These are phyloP conservation scores for Phataginus tetradactyla DNA, from an alignment of 2,797 vertebrate genomes.

Conservation along the genomic window DNA sequence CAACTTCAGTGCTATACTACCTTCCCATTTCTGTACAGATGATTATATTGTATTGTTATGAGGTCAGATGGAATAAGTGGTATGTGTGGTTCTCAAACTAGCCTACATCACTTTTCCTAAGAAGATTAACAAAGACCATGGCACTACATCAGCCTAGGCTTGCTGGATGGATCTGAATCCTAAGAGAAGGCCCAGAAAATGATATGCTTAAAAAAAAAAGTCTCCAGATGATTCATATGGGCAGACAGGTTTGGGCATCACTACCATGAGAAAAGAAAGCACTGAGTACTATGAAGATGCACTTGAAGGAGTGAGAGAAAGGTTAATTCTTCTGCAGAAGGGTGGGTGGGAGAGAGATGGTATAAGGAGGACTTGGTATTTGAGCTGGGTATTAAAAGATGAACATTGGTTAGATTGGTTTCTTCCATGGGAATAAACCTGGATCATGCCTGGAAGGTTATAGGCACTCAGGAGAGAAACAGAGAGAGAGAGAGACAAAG, in stretches of 20 bases:
- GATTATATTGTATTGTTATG: not conserved
- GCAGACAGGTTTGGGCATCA: not conserved
- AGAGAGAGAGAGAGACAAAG: not conserved
- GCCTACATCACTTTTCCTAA: not conserved
- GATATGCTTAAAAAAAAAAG: not conserved
- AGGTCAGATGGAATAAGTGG: not conserved
- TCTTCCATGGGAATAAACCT: not conserved
- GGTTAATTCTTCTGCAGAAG: not conserved
- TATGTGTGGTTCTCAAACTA: not conserved
- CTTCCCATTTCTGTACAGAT: not conserved
- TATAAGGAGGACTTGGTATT: not conserved
- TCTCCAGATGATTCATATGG: not conserved
- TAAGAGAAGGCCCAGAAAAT: not conserved
- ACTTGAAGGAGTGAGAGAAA: not conserved
- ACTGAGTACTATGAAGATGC: not conserved
- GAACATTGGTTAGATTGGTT: not conserved
- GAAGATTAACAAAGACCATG: not conserved
- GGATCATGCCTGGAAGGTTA: not conserved
- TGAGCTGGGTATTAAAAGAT: not conserved
- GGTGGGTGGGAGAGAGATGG: not conserved
- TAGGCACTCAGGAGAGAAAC: too few species aligned
- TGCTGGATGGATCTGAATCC: not conserved
- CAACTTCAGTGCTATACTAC: not conserved
- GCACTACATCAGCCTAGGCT: accelerated
- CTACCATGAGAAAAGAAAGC: not conserved